These are phyloP conservation scores for Notothenia coriiceps DNA, from an alignment of 2,113 vertebrate species.

Conservation along the genomic window DNA sequence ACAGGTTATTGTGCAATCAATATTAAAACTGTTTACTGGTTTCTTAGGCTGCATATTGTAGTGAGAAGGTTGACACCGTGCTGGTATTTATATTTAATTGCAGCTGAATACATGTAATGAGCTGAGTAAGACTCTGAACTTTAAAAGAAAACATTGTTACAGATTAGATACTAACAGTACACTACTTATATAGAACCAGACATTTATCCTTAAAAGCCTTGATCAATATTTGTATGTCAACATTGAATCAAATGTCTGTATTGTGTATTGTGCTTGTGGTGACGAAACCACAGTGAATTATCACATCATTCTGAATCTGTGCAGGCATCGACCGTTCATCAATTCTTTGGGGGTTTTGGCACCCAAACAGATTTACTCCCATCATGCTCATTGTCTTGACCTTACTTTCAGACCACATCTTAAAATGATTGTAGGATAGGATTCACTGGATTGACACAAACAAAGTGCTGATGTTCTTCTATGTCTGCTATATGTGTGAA, in stretches of 20 bases:
- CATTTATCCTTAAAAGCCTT: not conserved
- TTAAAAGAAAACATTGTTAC: not conserved
- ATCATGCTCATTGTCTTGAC: too few relatives aligned
- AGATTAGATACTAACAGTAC: too few relatives aligned
- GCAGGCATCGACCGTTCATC: too few relatives aligned
- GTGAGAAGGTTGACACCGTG: not conserved
- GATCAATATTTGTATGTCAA: not conserved
- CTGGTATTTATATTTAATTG: not conserved
- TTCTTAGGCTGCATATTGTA: not conserved
- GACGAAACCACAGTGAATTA: not conserved
- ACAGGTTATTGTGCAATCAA: not conserved
- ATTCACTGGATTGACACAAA: not conserved
- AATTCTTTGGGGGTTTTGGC: too few relatives aligned
- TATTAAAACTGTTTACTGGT: not conserved
- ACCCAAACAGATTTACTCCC: too few relatives aligned
- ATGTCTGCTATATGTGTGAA: not conserved
- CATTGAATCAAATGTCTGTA: not conserved
- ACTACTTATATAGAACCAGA: not conserved
- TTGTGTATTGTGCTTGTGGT: not conserved
- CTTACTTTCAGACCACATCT: not conserved
- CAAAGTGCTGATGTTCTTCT: not conserved
- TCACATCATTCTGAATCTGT: not conserved
- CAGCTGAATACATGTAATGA: not conserved
- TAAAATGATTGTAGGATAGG: not conserved
- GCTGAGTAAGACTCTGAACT: not conserved